These are phyloP conservation scores for Chromis chromis DNA, from an alignment of 2,797 vertebrate genomes.

Conservation along the genomic window DNA sequence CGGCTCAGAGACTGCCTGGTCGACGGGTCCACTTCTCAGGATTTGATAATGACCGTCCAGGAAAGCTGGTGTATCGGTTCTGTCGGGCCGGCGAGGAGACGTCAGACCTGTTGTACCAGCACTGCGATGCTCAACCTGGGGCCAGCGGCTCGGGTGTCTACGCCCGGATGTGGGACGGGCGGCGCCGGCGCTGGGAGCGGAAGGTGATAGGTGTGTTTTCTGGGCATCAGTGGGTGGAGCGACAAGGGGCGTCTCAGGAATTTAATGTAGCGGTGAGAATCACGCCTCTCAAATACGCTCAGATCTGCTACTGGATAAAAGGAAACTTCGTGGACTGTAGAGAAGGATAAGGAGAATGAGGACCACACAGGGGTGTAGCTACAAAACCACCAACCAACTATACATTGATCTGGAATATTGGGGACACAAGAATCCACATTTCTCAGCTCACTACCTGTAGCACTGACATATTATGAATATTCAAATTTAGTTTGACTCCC, in stretches of 20 bases:
- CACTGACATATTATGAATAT: slow-evolving; percentile 42
- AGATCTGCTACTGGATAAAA: slow-evolving; percentile 99
- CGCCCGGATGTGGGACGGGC: slow-evolving; percentile 95
- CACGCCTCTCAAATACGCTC: slow-evolving; percentile 97
- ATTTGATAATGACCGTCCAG: slow-evolving; percentile 93
- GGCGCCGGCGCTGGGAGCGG: slow-evolving; percentile 91
- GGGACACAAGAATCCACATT: background rate
- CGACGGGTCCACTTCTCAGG: slow-evolving; percentile 96
- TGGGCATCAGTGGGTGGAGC: slow-evolving; percentile 98
- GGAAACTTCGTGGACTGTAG: slow-evolving; percentile 96
- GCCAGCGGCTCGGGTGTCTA: slow-evolving; percentile 97
- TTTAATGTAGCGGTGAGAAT: slow-evolving; percentile 97
- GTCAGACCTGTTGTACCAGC: slow-evolving; percentile 95
- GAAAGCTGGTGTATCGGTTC: slow-evolving; percentile 96
- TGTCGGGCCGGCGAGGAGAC: slow-evolving; percentile 94
- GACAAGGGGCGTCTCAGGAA: slow-evolving; percentile 91
- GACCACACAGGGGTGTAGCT: background rate
- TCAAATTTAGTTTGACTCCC: background rate
- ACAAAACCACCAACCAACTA: background rate
- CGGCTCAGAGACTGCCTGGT: slow-evolving; percentile 88
- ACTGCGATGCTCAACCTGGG: slow-evolving; percentile 95
- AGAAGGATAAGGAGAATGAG: slow-evolving; percentile 86
- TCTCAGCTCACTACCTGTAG: slow-evolving; percentile 16
- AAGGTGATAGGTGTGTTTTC: slow-evolving; percentile 99
- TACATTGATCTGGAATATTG: slow-evolving; percentile 10